phyloP scores from a whole-genome alignment of 2,888 invertebrate species.

The Listrodromus nycthemerus region DNA sequence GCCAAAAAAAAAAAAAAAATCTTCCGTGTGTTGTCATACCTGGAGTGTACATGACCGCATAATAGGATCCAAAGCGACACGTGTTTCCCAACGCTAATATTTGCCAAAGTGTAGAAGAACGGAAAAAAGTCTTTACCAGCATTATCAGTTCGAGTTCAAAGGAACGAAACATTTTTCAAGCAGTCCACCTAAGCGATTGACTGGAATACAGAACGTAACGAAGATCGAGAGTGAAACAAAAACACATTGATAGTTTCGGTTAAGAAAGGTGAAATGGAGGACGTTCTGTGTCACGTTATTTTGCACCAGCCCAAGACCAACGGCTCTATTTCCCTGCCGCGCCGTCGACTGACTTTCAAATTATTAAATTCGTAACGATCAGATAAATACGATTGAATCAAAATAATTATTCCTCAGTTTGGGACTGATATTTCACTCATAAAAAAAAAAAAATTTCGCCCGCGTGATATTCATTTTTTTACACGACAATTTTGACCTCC shows the following conservation, averaged over 20 bases:
- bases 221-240: background rate
- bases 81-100: conserved; percentile 3
- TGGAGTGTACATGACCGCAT: conserved; percentile 16
- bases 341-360: too few relatives aligned
- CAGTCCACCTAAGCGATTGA: background rate
- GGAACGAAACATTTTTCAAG: background rate
- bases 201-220: background rate
- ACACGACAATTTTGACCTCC: conserved; percentile 1
- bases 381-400: too few relatives aligned
- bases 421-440: too few relatives aligned
- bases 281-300: too few relatives aligned
- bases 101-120: conserved; percentile 38
- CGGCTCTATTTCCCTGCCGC: too few relatives aligned
- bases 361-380: too few relatives aligned
- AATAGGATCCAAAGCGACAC: background rate
- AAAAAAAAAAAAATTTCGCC: too few relatives aligned
- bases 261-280: too few relatives aligned
- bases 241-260: too few relatives aligned
- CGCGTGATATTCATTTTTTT: background rate
- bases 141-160: background rate
- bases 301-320: too few relatives aligned
- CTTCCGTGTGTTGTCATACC: conserved; percentile 31
- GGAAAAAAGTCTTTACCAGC: conserved; percentile 12
- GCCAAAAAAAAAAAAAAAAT: conserved; percentile 1
- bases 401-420: too few relatives aligned